Evolutionary conservation across 2,797 vertebrate genomes (phyloP), one percentile per base, ranked within the genome.

Genomic region (Perodicticus potto): DNA sequence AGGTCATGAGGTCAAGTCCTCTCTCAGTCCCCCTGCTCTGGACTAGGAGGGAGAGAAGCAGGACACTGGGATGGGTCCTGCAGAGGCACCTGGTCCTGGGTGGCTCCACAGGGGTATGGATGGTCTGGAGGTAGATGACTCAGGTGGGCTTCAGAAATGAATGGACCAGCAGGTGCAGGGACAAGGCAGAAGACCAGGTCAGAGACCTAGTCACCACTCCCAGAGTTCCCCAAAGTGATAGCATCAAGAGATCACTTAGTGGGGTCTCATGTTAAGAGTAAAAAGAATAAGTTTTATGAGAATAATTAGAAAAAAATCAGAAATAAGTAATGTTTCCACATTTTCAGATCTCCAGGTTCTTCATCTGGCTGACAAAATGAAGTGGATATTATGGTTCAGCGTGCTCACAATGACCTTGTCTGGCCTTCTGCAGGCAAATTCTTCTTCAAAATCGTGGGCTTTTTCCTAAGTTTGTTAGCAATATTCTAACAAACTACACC

Each of bases 141-240:
- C 25, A 4, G 70, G 13, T 16, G 25, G 37, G 13, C 70, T 73
- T 27, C 25, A 74, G 25, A 45, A 29, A 29, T 14, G 40, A 74
- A 45, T 74, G 27, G 43, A 45, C 16, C 27, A 45, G 25, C 25
- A 45, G 3, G 43, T 40, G 40, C 72, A 45, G 72, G 17, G 40
- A 74, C 4, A 7, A 29, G 40, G 11, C 61, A 69, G 37, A 77
- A 45, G 49, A 49, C 1, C 25, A 19, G 0, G 2, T 32, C 4
- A 29, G 65, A 20, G 29, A 74, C n/a, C 77, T 23, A 14, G 6
- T 32, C 13, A 43, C 34, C 37, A 23, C 6, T 40, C 78, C 19
- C 43, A 32, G 25, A 73, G 73, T 73, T 40, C 37, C 34, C 20
- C 59, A 59, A 43, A 57, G 19, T 57, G 20, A 57, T 2, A 20